These are phyloP conservation scores for Holocentrus rufus DNA, from an alignment of 2,797 vertebrate genomes.

Conservation along the genomic window DNA sequence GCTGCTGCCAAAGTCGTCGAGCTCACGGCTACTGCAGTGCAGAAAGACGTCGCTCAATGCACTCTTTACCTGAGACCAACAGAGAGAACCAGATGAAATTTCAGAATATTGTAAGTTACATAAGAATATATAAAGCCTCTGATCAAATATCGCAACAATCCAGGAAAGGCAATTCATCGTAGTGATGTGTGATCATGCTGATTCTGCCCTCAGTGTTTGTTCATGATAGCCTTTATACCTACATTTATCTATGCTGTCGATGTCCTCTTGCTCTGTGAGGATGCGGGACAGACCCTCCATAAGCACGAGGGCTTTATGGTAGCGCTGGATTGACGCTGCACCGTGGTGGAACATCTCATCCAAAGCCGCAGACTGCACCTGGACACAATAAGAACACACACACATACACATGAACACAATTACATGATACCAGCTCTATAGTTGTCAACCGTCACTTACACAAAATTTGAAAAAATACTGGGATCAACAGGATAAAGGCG, in stretches of 20 bases:
- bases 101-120: neutral
- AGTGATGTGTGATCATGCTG: neutral
- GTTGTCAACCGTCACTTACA: too few relatives aligned
- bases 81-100: constrained; percentile 37
- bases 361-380: constrained; percentile 95
- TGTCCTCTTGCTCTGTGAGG: constrained; percentile 88
- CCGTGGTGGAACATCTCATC: constrained; percentile 97
- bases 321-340: constrained; percentile 88
- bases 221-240: constrained; percentile 58
- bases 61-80: constrained; percentile 87
- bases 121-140: neutral
- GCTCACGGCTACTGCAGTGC: constrained; percentile 83
- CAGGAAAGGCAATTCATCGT: neutral
- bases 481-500: neutral
- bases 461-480: too few relatives aligned
- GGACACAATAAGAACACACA: constrained; percentile 17
- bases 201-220: constrained; percentile 1
- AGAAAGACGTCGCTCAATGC: constrained; percentile 91
- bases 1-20: constrained; percentile 29
- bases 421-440: neutral
- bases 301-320: constrained; percentile 93
- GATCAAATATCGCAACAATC: neutral
- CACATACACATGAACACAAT: constrained; percentile 6
- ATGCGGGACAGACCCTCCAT: constrained; percentile 94
- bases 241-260: constrained; percentile 93